Evolutionary conservation across 2,113 vertebrate species (phyloP).

Genomic region (Phylloscopus whistleri): DNA sequence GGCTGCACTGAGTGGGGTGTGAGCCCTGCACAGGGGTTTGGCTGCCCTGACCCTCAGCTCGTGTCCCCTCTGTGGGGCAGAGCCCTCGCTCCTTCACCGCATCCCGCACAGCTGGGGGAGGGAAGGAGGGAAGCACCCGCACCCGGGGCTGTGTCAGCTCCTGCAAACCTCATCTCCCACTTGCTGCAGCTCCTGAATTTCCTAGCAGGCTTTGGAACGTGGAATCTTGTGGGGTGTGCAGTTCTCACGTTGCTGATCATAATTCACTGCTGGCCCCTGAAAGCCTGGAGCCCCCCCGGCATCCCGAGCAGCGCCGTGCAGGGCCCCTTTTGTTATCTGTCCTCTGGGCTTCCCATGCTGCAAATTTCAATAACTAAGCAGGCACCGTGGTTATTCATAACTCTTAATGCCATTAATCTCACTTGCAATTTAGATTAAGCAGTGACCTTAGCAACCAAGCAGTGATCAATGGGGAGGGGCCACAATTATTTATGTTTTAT

Average conservation of each 20-base stretch:
- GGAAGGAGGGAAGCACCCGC: background rate
- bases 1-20: accelerated
- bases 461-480: background rate
- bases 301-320: background rate
- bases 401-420: conserved; percentile 7
- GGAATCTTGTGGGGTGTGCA: background rate
- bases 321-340: conserved; percentile 11
- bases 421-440: conserved; percentile 35
- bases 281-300: background rate
- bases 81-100: accelerated
- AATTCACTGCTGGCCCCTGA: background rate
- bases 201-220: background rate
- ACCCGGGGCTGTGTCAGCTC: background rate
- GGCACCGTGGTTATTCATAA: conserved; percentile 5
- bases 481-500: background rate
- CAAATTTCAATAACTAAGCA: background rate
- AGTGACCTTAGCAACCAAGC: background rate
- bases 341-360: background rate
- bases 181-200: background rate
- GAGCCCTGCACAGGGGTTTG: background rate
- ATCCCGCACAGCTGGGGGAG: accelerated
- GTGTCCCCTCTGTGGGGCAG: background rate
- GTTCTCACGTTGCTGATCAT: background rate
- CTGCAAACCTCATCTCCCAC: background rate
- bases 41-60: background rate